Percentiles rank a stretch among this genome's conserved stretches.
Conservation (phyloP, 2,113 vertebrate species). For the Lepus americanus region DNA sequence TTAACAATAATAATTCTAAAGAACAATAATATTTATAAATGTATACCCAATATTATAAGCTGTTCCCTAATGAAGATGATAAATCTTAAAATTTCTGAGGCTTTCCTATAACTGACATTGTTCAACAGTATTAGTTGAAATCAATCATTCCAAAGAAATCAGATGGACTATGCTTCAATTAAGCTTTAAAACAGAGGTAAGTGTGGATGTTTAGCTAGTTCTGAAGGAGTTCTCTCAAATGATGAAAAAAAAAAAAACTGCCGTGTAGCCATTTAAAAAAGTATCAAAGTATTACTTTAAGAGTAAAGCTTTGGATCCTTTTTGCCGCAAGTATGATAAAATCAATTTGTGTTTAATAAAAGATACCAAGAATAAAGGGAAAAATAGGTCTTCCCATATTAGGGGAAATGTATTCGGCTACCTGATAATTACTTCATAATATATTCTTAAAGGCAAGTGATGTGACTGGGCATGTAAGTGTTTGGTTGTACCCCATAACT, state of each 20-base stretch:
- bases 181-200: slow-evolving; percentile 57
- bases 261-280: neutral
- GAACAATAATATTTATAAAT: neutral
- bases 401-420: neutral
- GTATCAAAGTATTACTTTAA: neutral
- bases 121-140: slow-evolving; percentile 52
- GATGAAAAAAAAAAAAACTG: neutral
- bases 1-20: neutral
- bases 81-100: neutral
- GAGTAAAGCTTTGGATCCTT: slow-evolving; percentile 25
- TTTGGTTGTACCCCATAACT: neutral
- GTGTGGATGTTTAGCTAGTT: slow-evolving; percentile 31
- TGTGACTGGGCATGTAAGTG: neutral
- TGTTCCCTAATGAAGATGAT: neutral
- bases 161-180: neutral
- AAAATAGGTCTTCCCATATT: slow-evolving; percentile 57
- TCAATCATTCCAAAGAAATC: slow-evolving; percentile 21
- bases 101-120: slow-evolving; percentile 24
- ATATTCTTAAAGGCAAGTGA: slow-evolving; percentile 70
- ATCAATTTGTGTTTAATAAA: slow-evolving; percentile 69
- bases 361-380: slow-evolving; percentile 61
- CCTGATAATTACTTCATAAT: slow-evolving; percentile 69
- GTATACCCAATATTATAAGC: neutral
- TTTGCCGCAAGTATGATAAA: slow-evolving; percentile 15
- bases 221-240: neutral